phyloP scores from a whole-genome alignment of 2,888 invertebrate species.

The Sarcophaga caerulescens region DNA sequence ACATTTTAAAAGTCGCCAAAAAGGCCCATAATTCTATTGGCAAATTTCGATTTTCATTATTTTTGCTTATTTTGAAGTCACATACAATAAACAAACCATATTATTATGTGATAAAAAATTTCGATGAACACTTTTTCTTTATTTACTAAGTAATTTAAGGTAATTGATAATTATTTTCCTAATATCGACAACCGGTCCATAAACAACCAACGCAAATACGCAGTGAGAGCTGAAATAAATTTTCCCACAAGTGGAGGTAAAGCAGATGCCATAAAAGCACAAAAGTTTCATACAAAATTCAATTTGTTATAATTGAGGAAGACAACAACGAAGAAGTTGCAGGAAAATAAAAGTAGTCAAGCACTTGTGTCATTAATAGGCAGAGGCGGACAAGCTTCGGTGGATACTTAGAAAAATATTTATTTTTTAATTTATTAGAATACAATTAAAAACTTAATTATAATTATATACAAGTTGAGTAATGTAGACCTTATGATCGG shows the following conservation, averaged over 20 bases:
- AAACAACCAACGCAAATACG: constrained; percentile 13
- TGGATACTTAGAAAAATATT: background rate
- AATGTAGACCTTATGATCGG: too few relatives aligned
- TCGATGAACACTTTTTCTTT: constrained; percentile 31
- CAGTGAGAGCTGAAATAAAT: constrained; percentile 21
- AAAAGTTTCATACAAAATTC: constrained; percentile 41
- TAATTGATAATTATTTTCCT: constrained; percentile 28
- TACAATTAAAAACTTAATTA: too few relatives aligned
- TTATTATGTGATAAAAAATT: constrained; percentile 21
- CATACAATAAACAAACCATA: constrained; percentile 15
- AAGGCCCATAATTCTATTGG: too few relatives aligned
- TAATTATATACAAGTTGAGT: too few relatives aligned
- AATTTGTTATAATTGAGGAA: constrained; percentile 46
- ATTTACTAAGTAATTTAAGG: constrained; percentile 23
- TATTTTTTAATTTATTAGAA: too few relatives aligned
- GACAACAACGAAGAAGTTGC: constrained; percentile 8
- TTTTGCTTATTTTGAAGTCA: background rate
- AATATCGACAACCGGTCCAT: background rate
- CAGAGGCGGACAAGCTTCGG: background rate
- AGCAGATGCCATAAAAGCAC: constrained; percentile 38
- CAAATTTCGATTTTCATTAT: too few relatives aligned
- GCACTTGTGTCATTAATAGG: background rate
- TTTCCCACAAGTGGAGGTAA: constrained; percentile 34
- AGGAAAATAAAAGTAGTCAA: background rate
- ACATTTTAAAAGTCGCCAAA: too few relatives aligned